Base-by-base conservation (phyloP, 2,797 vertebrate genomes). In the Chaenodraco wilsoni region DNA sequence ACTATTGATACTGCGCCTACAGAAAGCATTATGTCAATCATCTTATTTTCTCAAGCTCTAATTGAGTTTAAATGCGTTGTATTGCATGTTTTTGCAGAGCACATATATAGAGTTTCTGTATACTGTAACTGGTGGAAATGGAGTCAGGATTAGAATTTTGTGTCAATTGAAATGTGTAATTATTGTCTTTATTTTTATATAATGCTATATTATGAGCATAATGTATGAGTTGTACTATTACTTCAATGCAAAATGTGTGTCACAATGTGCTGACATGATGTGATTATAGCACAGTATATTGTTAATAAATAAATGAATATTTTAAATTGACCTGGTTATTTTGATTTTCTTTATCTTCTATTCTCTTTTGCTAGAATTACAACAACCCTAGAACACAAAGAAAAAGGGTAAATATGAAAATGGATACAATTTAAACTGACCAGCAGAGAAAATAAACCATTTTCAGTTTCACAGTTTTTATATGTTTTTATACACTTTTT, bases 261-360 rank as follows among this genome's bases (percentile, higher is more conserved):
- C 63, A 69, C 54, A 70, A 56, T 86, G n/a, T 86, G 52, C 63
- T 49, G 56, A 65, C 73, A 85, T 74, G 7, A 48, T 62, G 69
- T 86, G 40, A 92, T 87, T 88, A 62, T 77, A 76, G 19, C 80
- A 58, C 54, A 67, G 37, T 76, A 54, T 91, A 89, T 94, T 94
- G 94, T 93, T 68, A 85, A 91, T 86, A 86, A 91, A 91, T 83
- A 87, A 86, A 89, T 86, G 55, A 71, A 76, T 76, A 72, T 81
- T 88, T 78, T 46, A 27, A 88, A 84, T 75, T 46, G 43, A 59
- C 11, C 0, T 15, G 9, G 0, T 59, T 65, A 2, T 65, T 43
- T 3, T n/a, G 0, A 2, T 61, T 43, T 13, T 66, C 37, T 19
- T n/a, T 7, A 56, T 45, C 1, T 54, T 51, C 2, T 62, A 15